phyloP scores from a whole-genome alignment of 2,113 vertebrate genomes.

The Hiodon alosoides region DNA sequence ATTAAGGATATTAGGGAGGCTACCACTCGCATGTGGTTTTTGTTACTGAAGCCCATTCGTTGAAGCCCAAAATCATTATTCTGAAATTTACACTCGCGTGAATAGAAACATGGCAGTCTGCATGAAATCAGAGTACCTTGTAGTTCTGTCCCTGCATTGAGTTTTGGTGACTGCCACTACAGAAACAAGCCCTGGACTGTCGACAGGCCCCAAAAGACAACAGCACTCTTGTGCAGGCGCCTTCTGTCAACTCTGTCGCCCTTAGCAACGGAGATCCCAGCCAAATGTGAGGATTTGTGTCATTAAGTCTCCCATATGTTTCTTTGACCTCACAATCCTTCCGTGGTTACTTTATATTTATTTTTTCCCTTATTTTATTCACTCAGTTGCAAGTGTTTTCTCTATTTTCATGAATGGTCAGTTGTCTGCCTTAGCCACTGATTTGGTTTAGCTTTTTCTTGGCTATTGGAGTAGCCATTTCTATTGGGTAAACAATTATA shows the following conservation, averaged over 20 bases:
- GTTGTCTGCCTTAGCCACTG: background rate
- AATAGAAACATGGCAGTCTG: too few species aligned
- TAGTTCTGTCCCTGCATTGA: background rate
- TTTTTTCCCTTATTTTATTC: slow-evolving; percentile 24
- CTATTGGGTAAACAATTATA: too few species aligned
- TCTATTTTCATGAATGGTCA: slow-evolving; percentile 1
- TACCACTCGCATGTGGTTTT: too few species aligned
- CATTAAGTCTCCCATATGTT: slow-evolving; percentile 23
- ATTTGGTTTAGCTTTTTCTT: background rate
- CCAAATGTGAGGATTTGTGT: slow-evolving; percentile 30
- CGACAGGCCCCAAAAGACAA: slow-evolving; percentile 32
- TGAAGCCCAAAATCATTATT: too few species aligned
- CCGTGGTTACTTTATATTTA: slow-evolving; percentile 8
- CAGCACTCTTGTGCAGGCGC: slow-evolving; percentile 30
- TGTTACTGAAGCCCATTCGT: too few species aligned
- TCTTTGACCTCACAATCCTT: slow-evolving; percentile 18
- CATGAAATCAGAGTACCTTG: background rate
- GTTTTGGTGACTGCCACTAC: slow-evolving; percentile 9
- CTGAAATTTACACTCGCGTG: background rate
- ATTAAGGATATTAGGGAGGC: too few species aligned
- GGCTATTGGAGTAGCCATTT: background rate
- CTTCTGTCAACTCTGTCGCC: slow-evolving; percentile 32
- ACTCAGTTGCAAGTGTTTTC: background rate
- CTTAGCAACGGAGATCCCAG: slow-evolving; percentile 40
- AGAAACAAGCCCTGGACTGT: background rate